Evolutionary conservation across 2,113 vertebrate genomes (phyloP), one percentile per base, ranked within the genome.

Genomic region (Jaculus jaculus): DNA sequence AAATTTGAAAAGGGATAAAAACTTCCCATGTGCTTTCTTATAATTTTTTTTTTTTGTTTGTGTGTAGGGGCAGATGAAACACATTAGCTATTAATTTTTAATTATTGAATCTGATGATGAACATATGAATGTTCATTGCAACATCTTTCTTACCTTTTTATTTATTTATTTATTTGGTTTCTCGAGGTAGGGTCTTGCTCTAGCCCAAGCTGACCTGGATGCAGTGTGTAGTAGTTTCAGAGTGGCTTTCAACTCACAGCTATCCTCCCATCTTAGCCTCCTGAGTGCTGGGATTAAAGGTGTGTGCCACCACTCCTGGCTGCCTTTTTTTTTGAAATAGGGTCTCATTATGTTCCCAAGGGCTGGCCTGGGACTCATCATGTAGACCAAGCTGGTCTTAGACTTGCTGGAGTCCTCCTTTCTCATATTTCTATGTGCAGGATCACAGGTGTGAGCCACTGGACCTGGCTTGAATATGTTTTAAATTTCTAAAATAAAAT

Each of bases 401-500:
- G 23, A 63, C 23, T 63, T 63, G 23, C 7, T 7, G 61, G 20
- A 63, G 24, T 63, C 61, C 61, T 63, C 61, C 20, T 63, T 63
- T 63, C 61, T 63, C 23, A 63, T 17, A 3, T 7, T 63, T 21
- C 61, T 6, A 63, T 23, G 61, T 20, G 18, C 61, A 4, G 61
- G 23, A 63, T 63, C 61, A 63, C 20, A 24, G 61, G 23, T 23
- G 20, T 24, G 23, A 23, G 61, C 61, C 23, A 24, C 23, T 63
- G 61, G 23, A 23, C 69, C 58, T 87, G 18, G 17, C 75, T 87
- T 84, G 66, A 72, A 18, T 47, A 32, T 90, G 15, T 78, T 86
- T 89, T 13, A 63, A 85, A 63, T 94, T 93, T 94, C 37, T 3
- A 79, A 91, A 86, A 65, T 60, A 75, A 85, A 86, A 79, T 83